phyloP scores from a whole-genome alignment of 2,888 invertebrate species.

The Cephus pulcher region DNA sequence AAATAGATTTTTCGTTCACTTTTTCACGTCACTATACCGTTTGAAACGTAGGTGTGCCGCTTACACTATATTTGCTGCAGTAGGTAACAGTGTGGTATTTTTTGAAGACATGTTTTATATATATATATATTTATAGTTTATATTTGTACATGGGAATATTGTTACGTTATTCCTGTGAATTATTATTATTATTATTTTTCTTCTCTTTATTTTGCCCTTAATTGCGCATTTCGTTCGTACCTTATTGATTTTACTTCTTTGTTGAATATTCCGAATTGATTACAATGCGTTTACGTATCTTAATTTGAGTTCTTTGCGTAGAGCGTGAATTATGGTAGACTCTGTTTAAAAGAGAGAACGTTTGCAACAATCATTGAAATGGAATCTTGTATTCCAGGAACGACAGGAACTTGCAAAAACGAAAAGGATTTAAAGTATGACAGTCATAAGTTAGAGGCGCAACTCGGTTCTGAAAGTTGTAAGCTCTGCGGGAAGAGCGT shows the following conservation, averaged over 20 bases:
- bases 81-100: slow-evolving; percentile 31
- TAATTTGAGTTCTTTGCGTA: slow-evolving; percentile 36
- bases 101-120: background rate
- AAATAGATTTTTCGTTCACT: slow-evolving; percentile 24
- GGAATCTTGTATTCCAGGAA: slow-evolving; percentile 63
- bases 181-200: slow-evolving; percentile 15
- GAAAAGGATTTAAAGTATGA: slow-evolving; percentile 62
- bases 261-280: background rate
- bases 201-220: slow-evolving; percentile 13
- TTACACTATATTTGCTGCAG: slow-evolving; percentile 30
- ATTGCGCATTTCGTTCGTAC: background rate
- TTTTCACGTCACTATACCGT: slow-evolving; percentile 17
- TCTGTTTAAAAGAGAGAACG: slow-evolving; percentile 31
- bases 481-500: slow-evolving; percentile 65
- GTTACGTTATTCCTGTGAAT: background rate
- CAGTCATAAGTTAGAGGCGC: slow-evolving; percentile 58
- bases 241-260: background rate
- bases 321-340: slow-evolving; percentile 51
- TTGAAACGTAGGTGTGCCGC: slow-evolving; percentile 30
- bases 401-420: slow-evolving; percentile 58
- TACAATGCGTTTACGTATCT: background rate
- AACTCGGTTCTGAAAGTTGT: slow-evolving; percentile 61
- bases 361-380: slow-evolving; percentile 41
- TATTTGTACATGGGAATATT: slow-evolving; percentile 13
- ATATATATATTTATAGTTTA: slow-evolving; percentile 25